These are phyloP conservation scores for Pseudochaenichthys georgianus DNA, from an alignment of 2,797 vertebrate genomes.

Conservation along the genomic window DNA sequence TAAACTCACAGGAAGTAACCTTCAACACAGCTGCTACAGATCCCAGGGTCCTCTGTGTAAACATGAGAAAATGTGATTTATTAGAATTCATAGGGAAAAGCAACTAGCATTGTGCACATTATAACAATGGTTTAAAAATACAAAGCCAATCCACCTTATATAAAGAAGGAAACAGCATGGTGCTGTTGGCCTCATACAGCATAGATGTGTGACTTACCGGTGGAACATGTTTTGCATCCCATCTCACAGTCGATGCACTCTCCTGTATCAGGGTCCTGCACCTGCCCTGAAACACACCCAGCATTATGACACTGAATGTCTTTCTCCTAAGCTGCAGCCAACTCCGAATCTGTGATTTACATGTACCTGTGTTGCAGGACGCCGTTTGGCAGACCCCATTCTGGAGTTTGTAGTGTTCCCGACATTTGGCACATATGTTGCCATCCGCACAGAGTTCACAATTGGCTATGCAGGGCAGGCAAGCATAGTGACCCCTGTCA, in stretches of 20 bases:
- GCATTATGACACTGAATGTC: conserved; percentile 1
- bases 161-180: background rate
- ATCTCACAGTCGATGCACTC: conserved; percentile 86
- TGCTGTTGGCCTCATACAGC: conserved; percentile 9
- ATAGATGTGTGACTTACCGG: conserved; percentile 73
- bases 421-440: conserved; percentile 86
- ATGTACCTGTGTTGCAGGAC: conserved; percentile 81
- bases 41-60: conserved; percentile 79
- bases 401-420: conserved; percentile 83
- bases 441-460: conserved; percentile 88
- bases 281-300: conserved; percentile 80
- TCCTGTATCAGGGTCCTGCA: conserved; percentile 85
- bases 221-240: conserved; percentile 85
- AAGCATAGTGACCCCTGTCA: conserved; percentile 82
- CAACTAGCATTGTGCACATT: conserved; percentile 22
- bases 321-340: background rate
- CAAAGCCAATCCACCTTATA: conserved; percentile 4
- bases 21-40: conserved; percentile 84
- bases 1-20: conserved; percentile 86
- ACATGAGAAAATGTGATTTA: conserved; percentile 60
- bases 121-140: conserved; percentile 12
- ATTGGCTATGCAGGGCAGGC: conserved; percentile 84
- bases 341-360: conserved; percentile 10
- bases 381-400: conserved; percentile 82
- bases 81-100: conserved; percentile 41